Base-by-base conservation (phyloP, 1,140 invertebrate species). In the Brachionus rotundiformis region DNA sequence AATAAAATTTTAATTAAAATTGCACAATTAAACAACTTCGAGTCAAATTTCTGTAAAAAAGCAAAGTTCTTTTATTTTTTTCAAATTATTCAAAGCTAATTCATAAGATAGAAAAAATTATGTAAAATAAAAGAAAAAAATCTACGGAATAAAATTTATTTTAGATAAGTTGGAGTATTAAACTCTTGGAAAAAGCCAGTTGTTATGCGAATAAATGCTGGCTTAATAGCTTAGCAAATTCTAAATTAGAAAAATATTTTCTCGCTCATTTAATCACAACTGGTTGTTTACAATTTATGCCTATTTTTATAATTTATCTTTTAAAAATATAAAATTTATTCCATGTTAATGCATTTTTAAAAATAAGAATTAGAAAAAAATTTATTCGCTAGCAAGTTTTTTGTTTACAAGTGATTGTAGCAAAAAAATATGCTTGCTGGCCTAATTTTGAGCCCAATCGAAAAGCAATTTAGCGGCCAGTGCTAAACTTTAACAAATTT, bases 201-300 rank as follows among this genome's bases (percentile, higher is more conserved):
- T 54, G 47, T 54, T 54, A 19, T 54, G 47, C 47, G 1, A 54
- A 54, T 25, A 19, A 54, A 41, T 13, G 39, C 39, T 11, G n/a
- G 23, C 16, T 54, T n/a, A 54, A 54, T 54, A 54, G 47, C 47
- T 54, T n/a, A 54, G 8, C 16, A 39, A 39, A 39, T 1, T 11
- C 47, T 54, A 54, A 54, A 54, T 54, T 54, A 54, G 23, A 54
- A 54, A 54, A 54, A 54, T 54, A 54, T 54, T 54, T 54, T 54
- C 47, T 54, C n/a, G n/a, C n/a, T n/a, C n/a, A n/a, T n/a, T n/a
- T 11, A 41, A 41, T 13, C n/a, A 41, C 39, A 41, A 41, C 39
- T 41, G 39, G 39, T 41, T 41, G 39, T 41, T 41, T 41, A 41
- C 47, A 54, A 54, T 19, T 54, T 54, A 54, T 54, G 47, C 47